These are phyloP conservation scores for Diuraphis noxia DNA, from an alignment of 1,140 invertebrate genomes.

Conservation along the genomic window DNA sequence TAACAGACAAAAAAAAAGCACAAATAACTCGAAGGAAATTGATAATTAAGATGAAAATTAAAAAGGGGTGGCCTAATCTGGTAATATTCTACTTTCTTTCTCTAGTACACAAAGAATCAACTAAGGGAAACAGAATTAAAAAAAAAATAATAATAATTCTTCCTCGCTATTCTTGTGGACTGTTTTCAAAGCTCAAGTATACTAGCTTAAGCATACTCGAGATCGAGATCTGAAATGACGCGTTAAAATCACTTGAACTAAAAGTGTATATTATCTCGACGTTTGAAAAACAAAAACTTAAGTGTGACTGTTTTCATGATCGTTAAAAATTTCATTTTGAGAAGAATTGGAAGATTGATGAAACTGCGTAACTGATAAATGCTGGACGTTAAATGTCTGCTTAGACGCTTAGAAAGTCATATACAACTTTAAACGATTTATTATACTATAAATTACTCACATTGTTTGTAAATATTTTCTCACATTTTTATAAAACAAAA, in stretches of 20 bases:
- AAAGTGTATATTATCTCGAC: background rate
- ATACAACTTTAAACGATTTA: background rate
- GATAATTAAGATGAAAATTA: conserved; percentile 39
- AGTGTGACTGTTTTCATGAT: background rate
- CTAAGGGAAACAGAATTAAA: background rate
- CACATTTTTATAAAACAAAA: background rate
- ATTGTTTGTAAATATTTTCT: background rate
- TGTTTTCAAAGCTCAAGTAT: background rate
- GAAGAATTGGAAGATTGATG: background rate
- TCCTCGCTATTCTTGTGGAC: background rate
- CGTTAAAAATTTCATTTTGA: conserved; percentile 7
- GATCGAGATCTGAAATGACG: conserved; percentile 20
- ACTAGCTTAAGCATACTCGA: background rate
- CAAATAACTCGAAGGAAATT: conserved; percentile 27
- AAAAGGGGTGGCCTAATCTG: background rate
- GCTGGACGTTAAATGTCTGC: background rate
- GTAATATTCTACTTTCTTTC: conserved; percentile 2
- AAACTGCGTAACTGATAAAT: background rate
- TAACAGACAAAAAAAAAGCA: conserved; percentile 6
- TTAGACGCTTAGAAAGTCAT: background rate
- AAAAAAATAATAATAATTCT: background rate
- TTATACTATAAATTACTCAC: background rate
- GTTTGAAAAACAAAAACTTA: conserved; percentile 18
- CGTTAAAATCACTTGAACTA: conserved; percentile 30
- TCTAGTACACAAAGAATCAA: background rate